Evolutionary conservation across 2,113 vertebrate genomes (phyloP), one percentile per base, ranked within the genome.

Genomic region (Festucalex cinctus): DNA sequence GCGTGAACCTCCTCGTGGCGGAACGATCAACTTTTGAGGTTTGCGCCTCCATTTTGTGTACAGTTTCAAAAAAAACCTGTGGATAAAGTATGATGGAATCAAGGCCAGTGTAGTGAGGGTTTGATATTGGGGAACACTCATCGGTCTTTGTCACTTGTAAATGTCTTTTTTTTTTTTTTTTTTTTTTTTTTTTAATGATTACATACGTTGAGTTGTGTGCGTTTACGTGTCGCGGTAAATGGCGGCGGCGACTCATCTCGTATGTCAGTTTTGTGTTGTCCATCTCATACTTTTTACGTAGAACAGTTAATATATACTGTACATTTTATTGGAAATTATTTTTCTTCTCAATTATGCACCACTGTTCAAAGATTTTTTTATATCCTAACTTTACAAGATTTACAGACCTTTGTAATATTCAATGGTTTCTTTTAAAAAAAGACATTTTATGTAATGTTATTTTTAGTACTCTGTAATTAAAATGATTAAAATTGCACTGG

Each of bases 281-380:
- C 85, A 87, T 87, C 84, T 89, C 77, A 74, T 88, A 82, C 85
- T 85, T 82, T 65, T 65, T 49, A 86, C 88, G 87, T 88, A 91
- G 85, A 87, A 91, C 83, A 89, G 88, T 89, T 90, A 91, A 88
- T 91, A 87, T 88, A 90, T 91, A 84, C 87, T 88, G 90, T 91
- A 85, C 87, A 87, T 91, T 91, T 91, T 86, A 89, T 87, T 8
- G 86, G 87, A 80, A 87, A 84, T 86, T 86, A 88, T 88, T 90
- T 89, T 88, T 88, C 81, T 88, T 91, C 88, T 88, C 88, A 90
- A 88, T 88, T 86, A 85, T 92, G 87, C 89, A 90, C 85, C 89
- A 86, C 87, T 91, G 88, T 86, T 91, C 88, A 91, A 91, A 91
- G 85, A 92, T 92, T 92, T 92, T 92, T 92, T 92, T 91, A 90